Percentiles rank a stretch among this genome's conserved stretches.
phyloP scores from a whole-genome alignment of 2,888 invertebrate genomes.

The Lithophane socia region DNA sequence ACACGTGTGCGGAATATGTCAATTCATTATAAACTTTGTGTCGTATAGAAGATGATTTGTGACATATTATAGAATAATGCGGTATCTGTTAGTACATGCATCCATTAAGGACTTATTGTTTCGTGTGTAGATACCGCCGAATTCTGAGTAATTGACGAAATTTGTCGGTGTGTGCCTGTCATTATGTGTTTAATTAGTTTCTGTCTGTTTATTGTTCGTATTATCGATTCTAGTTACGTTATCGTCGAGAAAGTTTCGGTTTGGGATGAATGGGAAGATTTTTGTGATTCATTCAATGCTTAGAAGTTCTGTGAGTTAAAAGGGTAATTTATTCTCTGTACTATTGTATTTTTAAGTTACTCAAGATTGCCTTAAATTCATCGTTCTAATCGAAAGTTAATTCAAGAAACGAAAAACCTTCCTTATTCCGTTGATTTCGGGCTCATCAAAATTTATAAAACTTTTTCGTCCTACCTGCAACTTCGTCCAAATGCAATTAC shows the following conservation, averaged over 20 bases:
- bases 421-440: constrained; percentile 29
- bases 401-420: constrained; percentile 18
- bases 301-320: constrained; percentile 39
- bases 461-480: constrained; percentile 54
- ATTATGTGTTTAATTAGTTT: constrained; percentile 80
- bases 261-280: constrained; percentile 51
- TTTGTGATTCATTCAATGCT: constrained; percentile 54
- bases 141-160: constrained; percentile 87
- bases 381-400: constrained; percentile 9
- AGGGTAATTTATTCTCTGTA: constrained; percentile 19
- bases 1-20: constrained; percentile 89
- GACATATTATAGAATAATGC: constrained; percentile 88
- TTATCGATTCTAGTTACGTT: constrained; percentile 72
- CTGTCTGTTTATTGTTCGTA: constrained; percentile 74
- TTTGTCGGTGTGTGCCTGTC: constrained; percentile 72
- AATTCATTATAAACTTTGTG: constrained; percentile 90
- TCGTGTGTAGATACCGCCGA: constrained; percentile 73
- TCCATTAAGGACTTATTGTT: constrained; percentile 86
- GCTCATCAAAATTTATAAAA: constrained; percentile 59
- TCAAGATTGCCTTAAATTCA: not conserved
- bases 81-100: constrained; percentile 84
- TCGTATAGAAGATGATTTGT: constrained; percentile 88
- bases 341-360: not conserved
- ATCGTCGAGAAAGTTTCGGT: constrained; percentile 61
- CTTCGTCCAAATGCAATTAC: constrained; percentile 79